Evolutionary conservation across 2,888 invertebrate genomes (phyloP), one percentile per base, ranked within the genome.

Genomic region (Caradrina clavipalpis): DNA sequence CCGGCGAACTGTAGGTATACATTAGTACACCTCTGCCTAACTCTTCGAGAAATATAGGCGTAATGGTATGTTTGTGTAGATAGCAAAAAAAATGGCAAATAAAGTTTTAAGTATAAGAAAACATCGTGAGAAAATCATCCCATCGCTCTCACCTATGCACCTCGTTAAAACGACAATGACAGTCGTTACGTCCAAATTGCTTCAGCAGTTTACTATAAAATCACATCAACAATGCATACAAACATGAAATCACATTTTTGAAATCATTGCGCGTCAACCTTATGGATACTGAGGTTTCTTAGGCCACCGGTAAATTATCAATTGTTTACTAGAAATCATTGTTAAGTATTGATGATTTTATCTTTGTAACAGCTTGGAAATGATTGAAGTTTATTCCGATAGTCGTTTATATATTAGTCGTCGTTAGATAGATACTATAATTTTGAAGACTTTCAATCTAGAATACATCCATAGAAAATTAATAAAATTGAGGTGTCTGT

Each of bases 161-260:
- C 57, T 74, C 47, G 47, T 39, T 45, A 50, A 58, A 69, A 63
- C 10, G 19, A 77, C 71, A 74, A 76, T 58, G 64, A 51, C 31
- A 64, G 58, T 77, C 58, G 39, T 75, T 73, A 57, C 60, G 53
- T 39, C 2, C 17, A 72, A 77, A 75, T 67, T 61, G 67, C 60
- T 58, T 57, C 39, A 61, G 19, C 58, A 54, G 39, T 61, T 53
- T 47, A 42, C 45, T 21, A 51, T 50, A 55, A 67, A 61, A 58
- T 73, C 21, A 51, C 74, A 49, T 55, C 21, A 35, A 56, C 42
- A 60, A 65, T 76, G 13, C 26, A 35, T 22, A n/a, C 31, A 51
- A 31, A 77, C 13, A 55, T 75, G 47, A 71, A 64, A 71, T 57
- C 15, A 15, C 2, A 49, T 53, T 74, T n/a, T 76, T 22, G 19